These are phyloP conservation scores for Notodromas monacha DNA, from an alignment of 2,888 invertebrate species.

Conservation along the genomic window DNA sequence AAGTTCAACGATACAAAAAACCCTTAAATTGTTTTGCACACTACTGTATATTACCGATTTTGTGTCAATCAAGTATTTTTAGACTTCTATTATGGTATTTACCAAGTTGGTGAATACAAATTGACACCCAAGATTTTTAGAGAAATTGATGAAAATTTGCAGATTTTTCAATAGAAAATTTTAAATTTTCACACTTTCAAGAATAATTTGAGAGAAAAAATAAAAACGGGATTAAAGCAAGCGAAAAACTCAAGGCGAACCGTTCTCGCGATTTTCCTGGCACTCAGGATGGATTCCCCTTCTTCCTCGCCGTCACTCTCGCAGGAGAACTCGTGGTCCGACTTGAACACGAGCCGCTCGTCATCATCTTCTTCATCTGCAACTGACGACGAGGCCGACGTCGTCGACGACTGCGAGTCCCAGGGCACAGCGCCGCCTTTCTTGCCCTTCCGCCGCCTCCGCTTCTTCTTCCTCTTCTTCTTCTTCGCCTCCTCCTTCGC, in stretches of 20 bases:
- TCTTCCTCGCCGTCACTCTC: slow-evolving; percentile 49
- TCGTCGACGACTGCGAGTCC: neutral
- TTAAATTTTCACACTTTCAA: no score
- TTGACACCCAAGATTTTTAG: no score
- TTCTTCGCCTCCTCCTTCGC: slow-evolving; percentile 1
- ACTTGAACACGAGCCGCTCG: slow-evolving; percentile 24
- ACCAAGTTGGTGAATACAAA: no score
- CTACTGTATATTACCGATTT: neutral
- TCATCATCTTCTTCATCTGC: slow-evolving; percentile 19
- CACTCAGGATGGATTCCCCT: no score
- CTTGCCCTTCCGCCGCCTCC: neutral
- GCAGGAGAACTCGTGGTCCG: slow-evolving; percentile 72
- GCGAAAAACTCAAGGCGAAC: no score
- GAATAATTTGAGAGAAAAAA: no score
- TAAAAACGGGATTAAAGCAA: no score
- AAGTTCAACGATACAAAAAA: slow-evolving; percentile 10
- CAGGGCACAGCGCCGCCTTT: neutral
- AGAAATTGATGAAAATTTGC: no score
- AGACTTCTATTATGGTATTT: no score
- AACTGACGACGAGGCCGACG: slow-evolving; percentile 14
- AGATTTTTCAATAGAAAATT: no score
- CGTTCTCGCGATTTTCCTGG: no score
- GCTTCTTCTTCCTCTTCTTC: slow-evolving; percentile 1
- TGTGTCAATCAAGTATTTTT: no score
- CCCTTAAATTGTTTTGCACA: neutral